Conservation (phyloP, 2,797 vertebrate genomes). For the Sebastiscus tertius region DNA sequence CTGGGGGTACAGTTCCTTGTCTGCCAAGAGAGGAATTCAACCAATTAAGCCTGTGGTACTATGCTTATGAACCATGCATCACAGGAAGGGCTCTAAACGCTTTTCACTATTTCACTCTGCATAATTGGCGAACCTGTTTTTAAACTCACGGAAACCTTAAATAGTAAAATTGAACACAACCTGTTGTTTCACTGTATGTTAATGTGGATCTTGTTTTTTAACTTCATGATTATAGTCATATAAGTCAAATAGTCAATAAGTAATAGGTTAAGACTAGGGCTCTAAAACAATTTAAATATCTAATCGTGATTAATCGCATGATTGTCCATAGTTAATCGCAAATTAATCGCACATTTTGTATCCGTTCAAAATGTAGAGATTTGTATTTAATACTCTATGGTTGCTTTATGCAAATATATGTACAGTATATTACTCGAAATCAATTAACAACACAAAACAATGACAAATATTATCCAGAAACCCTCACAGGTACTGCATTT, state of each 20-base stretch:
- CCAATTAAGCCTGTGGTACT: conserved; percentile 74
- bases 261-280: background rate
- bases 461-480: too few species aligned
- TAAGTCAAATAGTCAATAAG: too few species aligned
- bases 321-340: too few species aligned
- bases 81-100: conserved; percentile 59
- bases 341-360: too few species aligned
- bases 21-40: conserved; percentile 68
- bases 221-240: conserved; percentile 14
- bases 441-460: too few species aligned
- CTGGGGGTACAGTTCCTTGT: conserved; percentile 76
- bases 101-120: conserved; percentile 55
- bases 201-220: conserved; percentile 34
- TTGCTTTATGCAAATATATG: too few species aligned
- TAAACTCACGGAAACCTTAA: conserved; percentile 14
- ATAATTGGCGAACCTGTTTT: conserved; percentile 57
- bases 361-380: too few species aligned
- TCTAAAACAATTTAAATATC: too few species aligned
- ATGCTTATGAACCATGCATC: conserved; percentile 68
- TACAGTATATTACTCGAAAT: too few species aligned
- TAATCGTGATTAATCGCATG: too few species aligned
- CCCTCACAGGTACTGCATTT: too few species aligned
- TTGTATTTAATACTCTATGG: too few species aligned
- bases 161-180: conserved; percentile 21
- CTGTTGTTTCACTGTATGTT: conserved; percentile 38